Evolutionary conservation across 92 coral and sea anemone species (phyloP).

Genomic region (Siderastrea radians): DNA sequence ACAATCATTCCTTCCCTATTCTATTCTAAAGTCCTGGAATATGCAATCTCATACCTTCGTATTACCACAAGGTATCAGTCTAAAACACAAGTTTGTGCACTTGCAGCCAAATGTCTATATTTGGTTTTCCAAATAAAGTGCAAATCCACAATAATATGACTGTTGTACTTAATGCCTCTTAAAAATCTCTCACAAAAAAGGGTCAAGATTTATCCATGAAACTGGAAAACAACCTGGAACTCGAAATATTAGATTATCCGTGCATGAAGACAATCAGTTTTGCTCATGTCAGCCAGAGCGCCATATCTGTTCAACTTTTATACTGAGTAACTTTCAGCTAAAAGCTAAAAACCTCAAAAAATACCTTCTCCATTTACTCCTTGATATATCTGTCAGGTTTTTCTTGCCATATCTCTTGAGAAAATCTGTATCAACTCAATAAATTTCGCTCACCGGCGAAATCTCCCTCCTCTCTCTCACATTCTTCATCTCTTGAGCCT

Average conservation of each 20-base stretch:
- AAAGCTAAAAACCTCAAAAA: not conserved
- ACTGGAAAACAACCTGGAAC: too few species aligned
- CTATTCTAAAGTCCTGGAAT: too few species aligned
- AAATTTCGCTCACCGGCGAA: not conserved
- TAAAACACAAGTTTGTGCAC: too few species aligned
- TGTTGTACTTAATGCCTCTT: not conserved
- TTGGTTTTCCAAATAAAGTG: too few species aligned
- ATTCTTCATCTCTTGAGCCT: constrained; percentile 33
- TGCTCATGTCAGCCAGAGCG: not conserved
- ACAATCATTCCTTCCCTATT: too few species aligned
- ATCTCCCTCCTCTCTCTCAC: not conserved
- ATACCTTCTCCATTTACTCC: constrained; percentile 51
- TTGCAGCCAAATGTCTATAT: too few species aligned
- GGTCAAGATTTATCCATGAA: too few species aligned
- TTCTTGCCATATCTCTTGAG: not conserved
- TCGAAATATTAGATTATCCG: too few species aligned
- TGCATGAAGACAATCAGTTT: not conserved
- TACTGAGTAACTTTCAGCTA: not conserved
- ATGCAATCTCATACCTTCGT: too few species aligned
- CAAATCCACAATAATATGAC: too few species aligned
- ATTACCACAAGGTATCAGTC: too few species aligned
- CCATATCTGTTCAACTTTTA: constrained; percentile 14
- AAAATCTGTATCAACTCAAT: not conserved
- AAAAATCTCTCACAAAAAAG: not conserved
- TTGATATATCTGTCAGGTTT: constrained; percentile 1